These are phyloP conservation scores for Melikaiella ostensackeni DNA, from an alignment of 2,888 invertebrate genomes.

Conservation along the genomic window DNA sequence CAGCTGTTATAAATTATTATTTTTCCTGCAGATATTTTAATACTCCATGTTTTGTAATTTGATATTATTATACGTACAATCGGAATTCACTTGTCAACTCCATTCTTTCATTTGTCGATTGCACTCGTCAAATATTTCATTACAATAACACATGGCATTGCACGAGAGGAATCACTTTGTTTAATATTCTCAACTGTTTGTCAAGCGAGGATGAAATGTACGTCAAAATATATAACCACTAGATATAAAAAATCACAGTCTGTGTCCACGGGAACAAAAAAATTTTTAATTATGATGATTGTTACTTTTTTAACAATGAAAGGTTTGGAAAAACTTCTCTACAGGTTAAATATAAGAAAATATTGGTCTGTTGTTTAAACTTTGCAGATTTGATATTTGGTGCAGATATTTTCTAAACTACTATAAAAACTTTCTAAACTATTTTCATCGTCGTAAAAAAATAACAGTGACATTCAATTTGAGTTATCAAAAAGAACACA, in stretches of 20 bases:
- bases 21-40: neutral
- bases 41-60: neutral
- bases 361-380: too few species aligned
- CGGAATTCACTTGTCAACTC: neutral
- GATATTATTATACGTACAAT: neutral
- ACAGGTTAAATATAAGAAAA: too few species aligned
- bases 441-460: too few species aligned
- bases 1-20: neutral
- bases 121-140: neutral
- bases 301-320: too few species aligned
- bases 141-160: neutral
- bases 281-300: neutral
- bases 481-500: too few species aligned
- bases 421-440: too few species aligned
- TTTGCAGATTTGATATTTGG: too few species aligned
- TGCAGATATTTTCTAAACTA: too few species aligned
- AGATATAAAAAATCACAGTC: neutral
- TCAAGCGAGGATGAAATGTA: neutral
- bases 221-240: neutral
- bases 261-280: neutral
- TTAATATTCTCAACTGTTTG: neutral
- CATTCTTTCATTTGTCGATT: neutral
- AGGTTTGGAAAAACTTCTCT: too few species aligned
- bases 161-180: neutral
- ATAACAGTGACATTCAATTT: too few species aligned